phyloP scores from a whole-genome alignment of 2,888 invertebrate species.

The Aspidiotus destructor region DNA sequence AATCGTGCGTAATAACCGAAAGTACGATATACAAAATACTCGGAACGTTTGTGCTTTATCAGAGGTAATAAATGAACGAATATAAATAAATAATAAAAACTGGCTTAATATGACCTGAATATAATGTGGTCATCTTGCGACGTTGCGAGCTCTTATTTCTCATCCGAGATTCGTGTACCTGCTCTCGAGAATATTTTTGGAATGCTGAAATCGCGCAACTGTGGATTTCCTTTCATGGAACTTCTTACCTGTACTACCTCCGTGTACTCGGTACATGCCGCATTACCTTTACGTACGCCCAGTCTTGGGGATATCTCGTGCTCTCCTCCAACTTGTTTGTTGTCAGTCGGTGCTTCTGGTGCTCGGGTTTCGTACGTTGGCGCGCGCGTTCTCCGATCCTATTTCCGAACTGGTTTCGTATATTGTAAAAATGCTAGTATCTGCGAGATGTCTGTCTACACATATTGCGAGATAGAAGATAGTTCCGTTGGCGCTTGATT shows the following conservation, averaged over 20 bases:
- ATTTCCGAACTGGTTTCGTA: not conserved
- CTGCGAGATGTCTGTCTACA: too few species aligned
- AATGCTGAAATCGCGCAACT: conserved; percentile 29
- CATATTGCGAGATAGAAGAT: too few species aligned
- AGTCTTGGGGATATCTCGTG: not conserved
- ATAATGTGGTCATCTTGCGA: conserved; percentile 29
- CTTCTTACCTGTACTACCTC: too few species aligned
- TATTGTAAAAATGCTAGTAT: not conserved
- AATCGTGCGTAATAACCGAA: not conserved
- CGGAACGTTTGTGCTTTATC: not conserved
- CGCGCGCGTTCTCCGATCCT: not conserved
- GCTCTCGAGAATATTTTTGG: conserved; percentile 19
- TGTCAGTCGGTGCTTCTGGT: not conserved
- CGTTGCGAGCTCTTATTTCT: conserved; percentile 22
- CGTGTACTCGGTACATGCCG: not conserved
- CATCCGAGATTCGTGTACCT: not conserved
- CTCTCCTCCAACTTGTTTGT: not conserved
- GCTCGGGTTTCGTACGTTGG: not conserved
- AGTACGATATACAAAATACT: not conserved
- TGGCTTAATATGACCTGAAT: conserved; percentile 28
- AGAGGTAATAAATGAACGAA: not conserved
- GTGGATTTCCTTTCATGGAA: conserved; percentile 5
- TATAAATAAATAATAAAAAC: conserved; percentile 20
- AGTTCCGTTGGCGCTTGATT: too few species aligned
- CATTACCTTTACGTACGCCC: conserved; percentile 1